These are phyloP conservation scores for Axis porcinus DNA, from an alignment of 2,113 vertebrate species.

Conservation along the genomic window DNA sequence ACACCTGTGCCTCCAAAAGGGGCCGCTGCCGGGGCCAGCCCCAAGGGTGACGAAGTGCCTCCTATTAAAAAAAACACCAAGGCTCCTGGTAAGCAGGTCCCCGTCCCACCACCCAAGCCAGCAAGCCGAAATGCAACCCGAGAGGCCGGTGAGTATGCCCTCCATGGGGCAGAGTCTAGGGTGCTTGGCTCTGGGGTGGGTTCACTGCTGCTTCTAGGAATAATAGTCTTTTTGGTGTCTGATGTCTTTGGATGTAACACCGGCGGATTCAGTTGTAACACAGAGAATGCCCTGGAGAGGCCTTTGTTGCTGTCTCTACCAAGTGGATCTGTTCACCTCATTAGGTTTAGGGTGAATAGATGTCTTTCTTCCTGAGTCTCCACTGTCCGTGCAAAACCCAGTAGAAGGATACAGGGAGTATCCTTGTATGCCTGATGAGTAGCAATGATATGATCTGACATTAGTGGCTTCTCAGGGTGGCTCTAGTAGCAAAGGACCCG, in stretches of 20 bases:
- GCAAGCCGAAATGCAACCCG: constrained; percentile 80
- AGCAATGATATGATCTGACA: neutral
- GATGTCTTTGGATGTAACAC: neutral
- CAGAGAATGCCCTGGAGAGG: neutral
- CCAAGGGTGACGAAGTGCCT: constrained; percentile 86
- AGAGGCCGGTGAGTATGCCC: constrained; percentile 82
- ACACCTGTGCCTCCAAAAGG: constrained; percentile 85
- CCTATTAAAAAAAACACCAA: constrained; percentile 90
- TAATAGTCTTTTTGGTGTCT: neutral
- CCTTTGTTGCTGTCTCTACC: neutral
- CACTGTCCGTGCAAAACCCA: neutral
- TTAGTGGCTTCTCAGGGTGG: neutral
- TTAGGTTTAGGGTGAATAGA: neutral
- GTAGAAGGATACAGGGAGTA: neutral
- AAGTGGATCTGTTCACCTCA: neutral
- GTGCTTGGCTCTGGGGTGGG: constrained; percentile 1
- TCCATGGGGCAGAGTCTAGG: neutral
- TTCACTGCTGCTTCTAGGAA: neutral
- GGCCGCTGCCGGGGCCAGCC: constrained; percentile 77
- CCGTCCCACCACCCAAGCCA: constrained; percentile 88
- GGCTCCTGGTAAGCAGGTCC: constrained; percentile 87
- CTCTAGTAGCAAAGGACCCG: neutral
- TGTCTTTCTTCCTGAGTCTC: neutral
- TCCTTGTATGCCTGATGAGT: neutral
- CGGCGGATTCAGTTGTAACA: neutral